Base-by-base conservation (phyloP, 1,140 invertebrate genomes). In the Drosophila cardini region DNA sequence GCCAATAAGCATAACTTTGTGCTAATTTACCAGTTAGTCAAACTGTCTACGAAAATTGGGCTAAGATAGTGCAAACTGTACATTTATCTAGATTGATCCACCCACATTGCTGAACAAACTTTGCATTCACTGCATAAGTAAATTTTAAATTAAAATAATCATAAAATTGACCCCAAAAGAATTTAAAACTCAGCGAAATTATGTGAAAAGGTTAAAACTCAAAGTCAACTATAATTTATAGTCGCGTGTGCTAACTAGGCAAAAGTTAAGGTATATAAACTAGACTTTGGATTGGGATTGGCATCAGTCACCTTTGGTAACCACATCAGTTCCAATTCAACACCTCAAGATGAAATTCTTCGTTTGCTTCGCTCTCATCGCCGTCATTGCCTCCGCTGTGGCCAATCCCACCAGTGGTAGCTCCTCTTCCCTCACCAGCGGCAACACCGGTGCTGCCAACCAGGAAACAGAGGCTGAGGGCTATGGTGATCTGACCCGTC, bases 301-400 rank as follows among this genome's bases (percentile, higher is more conserved):
- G 21, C 53, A 89, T 87, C 84, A 87, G 84, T 87, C 77, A 83
- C 65, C 58, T 80, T 80, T 86, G 64, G 73, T 80, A 68, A 80
- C 73, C 58, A 64, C 74, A 69, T 57, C 46, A 63, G 38, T 4
- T 55, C 5, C 30, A 26, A 10, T 7, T 38, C 5, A 30, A 50
- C 10, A 10, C 16, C 26, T 42, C 71, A 90, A 70, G 50, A 90
- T 90, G 85, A 90, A 90, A 85, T 85, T 80, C 75, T 86, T 90
- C n/a, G 85, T 90, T 62, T 90, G 80, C 76, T 60, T 90, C 56
- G 80, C 78, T 26, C 58, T 90, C 57, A 8, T 90, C 62, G 81
- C 84, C 52, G 38, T 79, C 58, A 72, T 64, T 43, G 78, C 75
- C 56, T 63, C 73, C 45, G 76, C 80, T 8, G 40, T 84, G 65